Conservation (phyloP, 2,888 invertebrate species). For the Lutraria lutraria region DNA sequence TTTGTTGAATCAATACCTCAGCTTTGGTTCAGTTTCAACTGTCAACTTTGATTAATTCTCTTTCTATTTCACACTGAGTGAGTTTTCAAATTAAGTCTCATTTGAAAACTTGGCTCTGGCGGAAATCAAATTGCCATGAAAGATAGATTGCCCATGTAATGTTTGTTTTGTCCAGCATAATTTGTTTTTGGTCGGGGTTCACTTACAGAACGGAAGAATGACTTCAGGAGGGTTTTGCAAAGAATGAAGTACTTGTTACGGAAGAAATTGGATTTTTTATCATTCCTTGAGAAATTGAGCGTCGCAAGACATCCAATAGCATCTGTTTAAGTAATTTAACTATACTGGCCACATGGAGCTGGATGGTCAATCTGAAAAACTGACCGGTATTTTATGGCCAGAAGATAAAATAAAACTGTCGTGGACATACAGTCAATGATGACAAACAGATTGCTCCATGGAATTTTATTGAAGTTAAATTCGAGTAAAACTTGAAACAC, state of each 20-base stretch:
- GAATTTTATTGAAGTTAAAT: constrained; percentile 48
- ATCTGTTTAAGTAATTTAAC: constrained; percentile 20
- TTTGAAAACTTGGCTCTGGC: constrained; percentile 13
- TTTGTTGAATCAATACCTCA: neutral
- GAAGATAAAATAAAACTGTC: constrained; percentile 32
- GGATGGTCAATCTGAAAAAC: neutral
- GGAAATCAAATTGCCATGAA: constrained; percentile 53
- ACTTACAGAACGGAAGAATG: constrained; percentile 38
- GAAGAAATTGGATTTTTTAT: constrained; percentile 29
- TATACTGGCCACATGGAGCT: constrained; percentile 10
- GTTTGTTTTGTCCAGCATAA: constrained; percentile 66
- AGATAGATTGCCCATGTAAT: constrained; percentile 63
- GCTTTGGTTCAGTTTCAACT: constrained; percentile 14
- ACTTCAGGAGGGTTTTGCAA: neutral
- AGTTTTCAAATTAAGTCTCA: constrained; percentile 43
- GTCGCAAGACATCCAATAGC: neutral
- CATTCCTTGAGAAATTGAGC: neutral
- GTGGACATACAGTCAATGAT: constrained; percentile 27
- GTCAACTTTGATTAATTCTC: constrained; percentile 44
- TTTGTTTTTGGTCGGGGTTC: constrained; percentile 61
- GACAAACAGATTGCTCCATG: constrained; percentile 22
- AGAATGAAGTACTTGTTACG: neutral
- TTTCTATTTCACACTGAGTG: constrained; percentile 50
- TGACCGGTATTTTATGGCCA: constrained; percentile 34
- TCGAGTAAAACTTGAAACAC: constrained; percentile 36